Evolutionary conservation across 2,113 vertebrate species (phyloP).

Genomic region (Phoxinus phoxinus): DNA sequence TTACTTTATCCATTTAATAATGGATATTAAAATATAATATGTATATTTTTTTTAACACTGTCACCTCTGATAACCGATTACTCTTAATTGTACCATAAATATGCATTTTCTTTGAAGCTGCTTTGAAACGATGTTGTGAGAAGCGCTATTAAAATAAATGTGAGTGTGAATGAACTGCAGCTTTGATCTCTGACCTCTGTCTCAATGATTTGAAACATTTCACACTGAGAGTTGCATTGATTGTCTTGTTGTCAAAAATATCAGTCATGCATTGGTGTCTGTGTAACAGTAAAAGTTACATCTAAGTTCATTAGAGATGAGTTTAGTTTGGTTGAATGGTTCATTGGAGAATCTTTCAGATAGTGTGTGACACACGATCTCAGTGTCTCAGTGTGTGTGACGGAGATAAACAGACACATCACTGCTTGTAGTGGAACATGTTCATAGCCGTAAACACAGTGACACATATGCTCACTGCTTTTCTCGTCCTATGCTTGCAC

Average conservation of each 20-base stretch:
- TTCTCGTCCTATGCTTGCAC: not conserved
- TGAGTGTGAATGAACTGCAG: not conserved
- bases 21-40: too few relatives aligned
- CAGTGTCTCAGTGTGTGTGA: not conserved
- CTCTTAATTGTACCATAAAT: too few relatives aligned
- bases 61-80: too few relatives aligned
- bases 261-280: not conserved
- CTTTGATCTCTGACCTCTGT: not conserved
- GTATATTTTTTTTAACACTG: too few relatives aligned
- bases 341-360: conserved; percentile 15
- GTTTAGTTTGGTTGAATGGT: not conserved
- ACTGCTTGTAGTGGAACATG: conserved; percentile 12
- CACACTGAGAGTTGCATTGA: not conserved
- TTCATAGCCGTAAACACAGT: not conserved
- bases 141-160: too few relatives aligned
- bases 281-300: not conserved
- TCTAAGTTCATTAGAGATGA: not conserved
- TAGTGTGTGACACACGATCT: not conserved
- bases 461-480: not conserved
- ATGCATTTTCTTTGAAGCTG: too few relatives aligned
- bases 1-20: too few relatives aligned
- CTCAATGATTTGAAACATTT: conserved; percentile 9
- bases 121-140: too few relatives aligned
- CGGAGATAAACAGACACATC: not conserved
- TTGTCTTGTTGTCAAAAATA: conserved; percentile 1